Percentiles rank a stretch among this genome's conserved stretches.
Evolutionary conservation across 2,888 invertebrate species (phyloP).

Genomic region (Chaetoderma sp.): DNA sequence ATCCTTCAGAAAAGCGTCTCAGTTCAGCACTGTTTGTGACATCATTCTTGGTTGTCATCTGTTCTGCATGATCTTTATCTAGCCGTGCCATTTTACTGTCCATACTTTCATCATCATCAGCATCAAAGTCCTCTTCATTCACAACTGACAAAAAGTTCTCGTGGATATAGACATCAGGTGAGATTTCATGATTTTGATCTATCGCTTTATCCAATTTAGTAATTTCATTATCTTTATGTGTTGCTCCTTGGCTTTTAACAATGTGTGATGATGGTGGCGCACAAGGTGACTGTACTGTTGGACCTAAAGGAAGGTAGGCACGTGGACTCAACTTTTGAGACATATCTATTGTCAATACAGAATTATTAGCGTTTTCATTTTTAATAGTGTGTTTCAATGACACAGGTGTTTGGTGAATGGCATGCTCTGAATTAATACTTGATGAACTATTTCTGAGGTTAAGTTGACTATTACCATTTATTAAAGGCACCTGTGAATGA

Average conservation of each 20-base stretch:
- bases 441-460: too few relatives aligned
- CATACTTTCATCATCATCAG: neutral
- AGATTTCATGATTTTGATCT: too few relatives aligned
- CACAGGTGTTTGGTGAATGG: constrained; percentile 38
- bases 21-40: constrained; percentile 36
- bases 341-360: constrained; percentile 42
- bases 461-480: too few relatives aligned
- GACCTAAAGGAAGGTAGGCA: constrained; percentile 41
- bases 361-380: constrained; percentile 15
- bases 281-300: constrained; percentile 18
- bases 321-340: constrained; percentile 56
- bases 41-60: too few relatives aligned
- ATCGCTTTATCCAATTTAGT: constrained; percentile 41
- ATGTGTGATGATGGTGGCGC: constrained; percentile 48
- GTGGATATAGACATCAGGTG: too few relatives aligned
- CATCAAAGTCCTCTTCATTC: constrained; percentile 6
- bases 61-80: constrained; percentile 26
- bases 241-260: constrained; percentile 45
- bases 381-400: constrained; percentile 46
- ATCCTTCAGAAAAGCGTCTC: constrained; percentile 46
- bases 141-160: too few relatives aligned
- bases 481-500: too few relatives aligned
- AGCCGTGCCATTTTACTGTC: constrained; percentile 20
- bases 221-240: constrained; percentile 43
- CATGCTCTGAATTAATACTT: too few relatives aligned